These are phyloP conservation scores for Agriopis aurantiaria DNA, from an alignment of 2,888 invertebrate species.

Conservation along the genomic window DNA sequence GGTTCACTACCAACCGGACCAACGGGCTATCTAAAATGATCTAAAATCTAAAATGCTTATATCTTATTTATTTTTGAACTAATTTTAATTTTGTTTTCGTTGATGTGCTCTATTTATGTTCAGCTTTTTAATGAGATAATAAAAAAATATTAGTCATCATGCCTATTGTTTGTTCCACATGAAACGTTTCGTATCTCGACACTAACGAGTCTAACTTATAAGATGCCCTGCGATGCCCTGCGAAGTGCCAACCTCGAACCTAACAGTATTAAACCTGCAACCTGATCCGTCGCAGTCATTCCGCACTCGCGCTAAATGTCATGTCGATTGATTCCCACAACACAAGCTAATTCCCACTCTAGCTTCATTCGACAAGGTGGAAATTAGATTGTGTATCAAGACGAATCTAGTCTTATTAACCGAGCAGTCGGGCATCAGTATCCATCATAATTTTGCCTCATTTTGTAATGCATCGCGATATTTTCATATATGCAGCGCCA, in stretches of 20 bases:
- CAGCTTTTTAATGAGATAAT: no score
- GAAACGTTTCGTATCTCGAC: slow-evolving; percentile 8
- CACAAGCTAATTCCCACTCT: slow-evolving; percentile 48
- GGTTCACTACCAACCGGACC: no score
- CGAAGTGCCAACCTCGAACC: slow-evolving; percentile 1
- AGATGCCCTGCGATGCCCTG: slow-evolving; percentile 23
- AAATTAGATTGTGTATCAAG: slow-evolving; percentile 46
- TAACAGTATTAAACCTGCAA: slow-evolving; percentile 32
- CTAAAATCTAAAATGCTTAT: no score
- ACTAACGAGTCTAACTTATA: slow-evolving; percentile 11
- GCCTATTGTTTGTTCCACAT: not conserved
- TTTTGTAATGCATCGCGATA: slow-evolving; percentile 80
- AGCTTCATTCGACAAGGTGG: slow-evolving; percentile 23
- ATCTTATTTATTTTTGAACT: no score
- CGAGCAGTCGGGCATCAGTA: slow-evolving; percentile 79
- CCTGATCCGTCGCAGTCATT: slow-evolving; percentile 22
- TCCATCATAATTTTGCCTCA: slow-evolving; percentile 85
- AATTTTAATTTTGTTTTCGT: no score
- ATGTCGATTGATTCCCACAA: slow-evolving; percentile 59
- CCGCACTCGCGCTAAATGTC: slow-evolving; percentile 47
- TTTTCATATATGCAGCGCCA: slow-evolving; percentile 73
- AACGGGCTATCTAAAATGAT: no score
- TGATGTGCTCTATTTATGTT: no score
- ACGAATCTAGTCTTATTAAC: slow-evolving; percentile 79
- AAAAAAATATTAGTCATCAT: no score